Evolutionary conservation across 1,140 invertebrate species (phyloP).

Genomic region (Melanaphis sacchari): DNA sequence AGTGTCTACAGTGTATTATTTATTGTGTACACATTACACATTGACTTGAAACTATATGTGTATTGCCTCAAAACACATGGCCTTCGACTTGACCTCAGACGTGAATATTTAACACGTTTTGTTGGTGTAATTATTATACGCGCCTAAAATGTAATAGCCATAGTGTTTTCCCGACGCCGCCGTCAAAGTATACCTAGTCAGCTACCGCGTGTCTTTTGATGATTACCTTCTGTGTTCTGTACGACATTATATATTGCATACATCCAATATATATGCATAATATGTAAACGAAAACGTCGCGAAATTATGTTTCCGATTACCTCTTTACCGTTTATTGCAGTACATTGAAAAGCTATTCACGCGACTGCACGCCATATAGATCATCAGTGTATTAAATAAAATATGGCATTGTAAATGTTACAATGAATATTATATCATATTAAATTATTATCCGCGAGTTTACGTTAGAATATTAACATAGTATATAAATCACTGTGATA

Average conservation of each 20-base stretch:
- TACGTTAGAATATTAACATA: background rate
- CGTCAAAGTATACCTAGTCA: background rate
- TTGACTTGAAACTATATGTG: background rate
- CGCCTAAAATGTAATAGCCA: background rate
- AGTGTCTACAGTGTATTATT: background rate
- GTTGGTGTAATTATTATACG: background rate
- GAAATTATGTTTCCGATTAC: background rate
- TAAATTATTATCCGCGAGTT: background rate
- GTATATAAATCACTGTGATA: background rate
- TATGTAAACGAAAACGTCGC: background rate
- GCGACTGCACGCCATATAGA: background rate
- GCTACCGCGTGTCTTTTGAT: background rate
- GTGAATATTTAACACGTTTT: background rate
- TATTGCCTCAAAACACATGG: background rate
- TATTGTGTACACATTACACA: background rate
- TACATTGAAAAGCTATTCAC: background rate
- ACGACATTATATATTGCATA: background rate
- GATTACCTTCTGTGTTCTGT: background rate
- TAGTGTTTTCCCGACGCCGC: background rate
- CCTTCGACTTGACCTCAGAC: background rate
- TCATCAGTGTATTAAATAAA: background rate
- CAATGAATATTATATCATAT: background rate
- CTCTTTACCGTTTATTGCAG: background rate
- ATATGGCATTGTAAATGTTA: background rate
- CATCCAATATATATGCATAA: background rate